A percentile compares a stretch with the other conserved stretches of the same genome.
Conservation (phyloP, 2,113 vertebrate genomes). For the Pontoporia blainvillei region DNA sequence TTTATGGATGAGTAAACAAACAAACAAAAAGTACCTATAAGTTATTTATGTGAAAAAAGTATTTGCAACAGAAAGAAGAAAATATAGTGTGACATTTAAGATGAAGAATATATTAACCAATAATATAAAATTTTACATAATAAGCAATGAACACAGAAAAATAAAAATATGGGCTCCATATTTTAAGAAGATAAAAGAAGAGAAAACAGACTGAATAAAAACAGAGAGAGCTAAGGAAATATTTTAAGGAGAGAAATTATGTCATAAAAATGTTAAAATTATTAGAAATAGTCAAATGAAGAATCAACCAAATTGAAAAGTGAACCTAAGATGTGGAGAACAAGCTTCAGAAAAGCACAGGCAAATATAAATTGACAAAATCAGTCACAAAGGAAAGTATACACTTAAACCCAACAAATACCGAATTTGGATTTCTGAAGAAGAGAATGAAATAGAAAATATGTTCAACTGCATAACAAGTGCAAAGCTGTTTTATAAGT, state of each 20-base stretch:
- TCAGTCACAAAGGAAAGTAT: neutral
- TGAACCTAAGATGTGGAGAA: neutral
- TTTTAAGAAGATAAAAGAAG: neutral
- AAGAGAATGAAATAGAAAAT: neutral
- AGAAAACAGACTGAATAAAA: neutral
- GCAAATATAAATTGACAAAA: neutral
- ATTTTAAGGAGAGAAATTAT: neutral
- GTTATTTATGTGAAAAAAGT: neutral
- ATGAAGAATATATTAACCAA: neutral
- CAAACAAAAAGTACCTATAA: neutral
- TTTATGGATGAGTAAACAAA: neutral
- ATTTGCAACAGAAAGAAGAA: neutral
- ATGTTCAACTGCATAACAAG: neutral
- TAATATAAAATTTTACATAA: neutral
- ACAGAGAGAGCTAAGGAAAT: neutral
- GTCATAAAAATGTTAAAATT: neutral
- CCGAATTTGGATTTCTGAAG: neutral
- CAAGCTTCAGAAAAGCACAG: neutral
- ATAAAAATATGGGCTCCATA: neutral
- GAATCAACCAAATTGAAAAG: neutral
- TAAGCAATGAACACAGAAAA: neutral
- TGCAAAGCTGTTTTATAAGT: neutral
- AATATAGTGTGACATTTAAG: neutral
- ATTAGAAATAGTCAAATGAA: slow-evolving; percentile 9
- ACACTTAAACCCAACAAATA: neutral